phyloP scores from a whole-genome alignment of 2,113 vertebrate species.

The Pangasianodon hypophthalmus region DNA sequence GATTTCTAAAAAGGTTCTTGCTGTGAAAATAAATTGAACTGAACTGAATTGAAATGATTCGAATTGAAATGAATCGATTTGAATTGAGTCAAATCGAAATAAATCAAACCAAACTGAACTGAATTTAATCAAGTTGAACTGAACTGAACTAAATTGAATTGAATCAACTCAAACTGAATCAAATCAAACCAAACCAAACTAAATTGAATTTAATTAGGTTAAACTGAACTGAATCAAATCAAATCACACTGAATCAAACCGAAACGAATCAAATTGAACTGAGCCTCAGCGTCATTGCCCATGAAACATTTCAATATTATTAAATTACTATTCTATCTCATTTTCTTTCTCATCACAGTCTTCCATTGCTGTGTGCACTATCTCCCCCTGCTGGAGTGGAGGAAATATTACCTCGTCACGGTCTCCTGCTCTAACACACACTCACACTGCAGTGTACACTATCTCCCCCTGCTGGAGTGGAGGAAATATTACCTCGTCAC shows the following conservation, averaged over 20 bases:
- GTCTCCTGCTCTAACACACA: too few species aligned
- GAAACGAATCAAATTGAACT: background rate
- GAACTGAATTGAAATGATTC: background rate
- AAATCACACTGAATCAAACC: background rate
- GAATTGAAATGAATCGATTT: too few species aligned
- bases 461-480: background rate
- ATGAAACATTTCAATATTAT: too few species aligned
- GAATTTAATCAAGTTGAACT: background rate
- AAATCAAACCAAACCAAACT: too few species aligned
- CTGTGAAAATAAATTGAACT: background rate
- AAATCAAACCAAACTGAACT: too few species aligned
- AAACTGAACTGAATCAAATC: background rate
- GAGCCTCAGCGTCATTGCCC: background rate
- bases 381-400: background rate
- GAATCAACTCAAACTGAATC: background rate
- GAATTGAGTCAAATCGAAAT: too few species aligned
- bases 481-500: background rate
- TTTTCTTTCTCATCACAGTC: too few species aligned
- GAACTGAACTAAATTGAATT: background rate
- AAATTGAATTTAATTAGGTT: background rate
- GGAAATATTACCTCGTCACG: background rate
- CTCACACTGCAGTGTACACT: background rate
- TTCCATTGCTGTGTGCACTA: background rate
- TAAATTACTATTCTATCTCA: too few species aligned
- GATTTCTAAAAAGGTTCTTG: too few species aligned